Percentiles rank a stretch among this genome's conserved stretches.
These are phyloP conservation scores for Chaetodon auriga DNA, from an alignment of 2,113 vertebrate species.

Conservation along the genomic window DNA sequence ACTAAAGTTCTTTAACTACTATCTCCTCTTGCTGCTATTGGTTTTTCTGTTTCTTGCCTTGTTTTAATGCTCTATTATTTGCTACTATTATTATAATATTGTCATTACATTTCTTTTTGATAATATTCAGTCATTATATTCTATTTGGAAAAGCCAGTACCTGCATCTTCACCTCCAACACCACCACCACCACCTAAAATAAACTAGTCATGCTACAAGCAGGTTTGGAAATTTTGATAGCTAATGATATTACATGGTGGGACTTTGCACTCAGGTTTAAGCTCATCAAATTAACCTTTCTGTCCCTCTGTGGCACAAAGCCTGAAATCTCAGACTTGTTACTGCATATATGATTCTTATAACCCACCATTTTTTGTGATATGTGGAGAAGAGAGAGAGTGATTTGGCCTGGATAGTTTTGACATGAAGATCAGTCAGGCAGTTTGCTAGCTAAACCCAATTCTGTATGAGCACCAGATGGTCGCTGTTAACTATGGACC, in stretches of 20 bases:
- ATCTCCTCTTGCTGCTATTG: no score
- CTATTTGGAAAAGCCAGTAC: no score
- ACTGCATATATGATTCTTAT: not conserved
- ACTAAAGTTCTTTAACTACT: no score
- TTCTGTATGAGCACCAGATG: constrained; percentile 74
- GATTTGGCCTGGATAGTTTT: constrained; percentile 35
- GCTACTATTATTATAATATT: no score
- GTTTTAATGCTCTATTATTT: no score
- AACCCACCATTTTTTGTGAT: not conserved
- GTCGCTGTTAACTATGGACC: constrained; percentile 66
- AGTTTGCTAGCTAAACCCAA: constrained; percentile 42
- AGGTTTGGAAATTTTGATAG: no score
- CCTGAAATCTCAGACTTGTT: not conserved
- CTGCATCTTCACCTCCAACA: no score
- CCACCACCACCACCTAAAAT: no score
- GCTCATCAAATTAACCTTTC: not conserved
- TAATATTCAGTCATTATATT: no score
- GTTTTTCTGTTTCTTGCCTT: no score
- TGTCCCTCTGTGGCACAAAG: not conserved
- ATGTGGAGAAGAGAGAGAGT: not conserved
- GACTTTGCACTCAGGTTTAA: not conserved
- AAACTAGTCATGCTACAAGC: no score
- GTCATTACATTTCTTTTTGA: no score
- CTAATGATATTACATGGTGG: not conserved
- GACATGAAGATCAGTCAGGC: constrained; percentile 44